Conservation (phyloP, 2,888 invertebrate species). For the Fragum whitleyi region DNA sequence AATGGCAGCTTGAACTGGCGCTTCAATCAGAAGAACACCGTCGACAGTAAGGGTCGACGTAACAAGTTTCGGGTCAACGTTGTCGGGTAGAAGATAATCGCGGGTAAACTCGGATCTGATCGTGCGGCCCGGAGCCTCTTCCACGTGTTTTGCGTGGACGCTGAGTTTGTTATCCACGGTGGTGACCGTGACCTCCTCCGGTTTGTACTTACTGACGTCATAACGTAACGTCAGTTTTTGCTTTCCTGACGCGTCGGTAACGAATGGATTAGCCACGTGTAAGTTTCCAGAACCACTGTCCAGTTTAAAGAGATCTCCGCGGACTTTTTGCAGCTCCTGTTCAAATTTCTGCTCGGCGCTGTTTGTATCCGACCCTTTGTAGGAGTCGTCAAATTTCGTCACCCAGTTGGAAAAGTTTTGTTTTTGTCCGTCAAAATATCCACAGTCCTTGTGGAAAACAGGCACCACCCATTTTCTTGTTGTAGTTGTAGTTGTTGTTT, state of each 20-base stretch:
- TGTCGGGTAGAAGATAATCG: constrained; percentile 17
- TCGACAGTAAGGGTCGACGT: constrained; percentile 22
- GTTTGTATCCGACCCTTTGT: constrained; percentile 3
- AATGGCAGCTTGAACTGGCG: neutral
- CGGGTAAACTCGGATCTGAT: constrained; percentile 17
- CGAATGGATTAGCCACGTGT: constrained; percentile 16
- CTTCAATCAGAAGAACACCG: constrained; percentile 32
- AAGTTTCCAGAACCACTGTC: constrained; percentile 13
- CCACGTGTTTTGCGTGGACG: constrained; percentile 26
- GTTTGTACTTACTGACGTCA: constrained; percentile 28
- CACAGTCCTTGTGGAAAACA: neutral
- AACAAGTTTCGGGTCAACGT: constrained; percentile 20
- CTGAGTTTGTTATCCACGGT: constrained; percentile 3
- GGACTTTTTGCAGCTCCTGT: constrained; percentile 15
- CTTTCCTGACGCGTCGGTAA: constrained; percentile 26
- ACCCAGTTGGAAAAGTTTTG: constrained; percentile 5
- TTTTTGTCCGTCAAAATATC: constrained; percentile 28
- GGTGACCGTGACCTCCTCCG: constrained; percentile 19
- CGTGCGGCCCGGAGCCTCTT: constrained; percentile 4
- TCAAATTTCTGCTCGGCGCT: constrained; percentile 12
- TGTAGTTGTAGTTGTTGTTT: constrained; percentile 6
- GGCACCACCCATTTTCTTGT: constrained; percentile 15
- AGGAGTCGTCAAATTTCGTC: constrained; percentile 22
- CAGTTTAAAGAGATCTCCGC: constrained; percentile 6
- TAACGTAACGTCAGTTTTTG: constrained; percentile 24